Percentiles rank a stretch among this genome's conserved stretches.
Evolutionary conservation across 1,140 invertebrate species (phyloP).

Genomic region (Drosophila bocki): DNA sequence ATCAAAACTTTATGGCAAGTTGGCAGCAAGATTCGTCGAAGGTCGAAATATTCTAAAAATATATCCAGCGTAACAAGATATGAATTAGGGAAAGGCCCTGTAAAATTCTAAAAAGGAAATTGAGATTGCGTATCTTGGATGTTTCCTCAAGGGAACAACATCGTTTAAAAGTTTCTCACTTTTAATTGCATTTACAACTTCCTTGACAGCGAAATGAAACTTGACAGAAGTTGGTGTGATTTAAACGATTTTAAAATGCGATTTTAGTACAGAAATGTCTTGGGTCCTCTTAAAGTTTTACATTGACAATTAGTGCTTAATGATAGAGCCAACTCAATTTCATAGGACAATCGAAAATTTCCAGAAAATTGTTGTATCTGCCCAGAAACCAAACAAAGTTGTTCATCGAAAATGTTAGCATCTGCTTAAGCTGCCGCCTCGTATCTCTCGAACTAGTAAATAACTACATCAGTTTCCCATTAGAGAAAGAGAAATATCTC

Average conservation of each 20-base stretch:
- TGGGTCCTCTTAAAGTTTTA: not conserved
- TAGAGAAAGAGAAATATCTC: constrained; percentile 27
- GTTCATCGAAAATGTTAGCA: not conserved
- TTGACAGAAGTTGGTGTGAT: not conserved
- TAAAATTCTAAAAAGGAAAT: not conserved
- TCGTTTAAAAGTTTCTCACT: constrained; percentile 13
- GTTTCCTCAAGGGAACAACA: not conserved
- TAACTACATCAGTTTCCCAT: constrained; percentile 36
- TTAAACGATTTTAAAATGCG: constrained; percentile 4
- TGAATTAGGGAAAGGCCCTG: constrained; percentile 3
- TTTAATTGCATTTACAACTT: constrained; percentile 17
- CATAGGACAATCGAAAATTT: not conserved
- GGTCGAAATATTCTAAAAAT: constrained; percentile 32
- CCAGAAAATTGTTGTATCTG: not conserved
- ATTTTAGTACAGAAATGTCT: constrained; percentile 1
- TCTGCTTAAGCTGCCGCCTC: not conserved
- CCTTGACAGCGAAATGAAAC: constrained; percentile 3
- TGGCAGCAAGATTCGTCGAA: constrained; percentile 6
- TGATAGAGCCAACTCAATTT: not conserved
- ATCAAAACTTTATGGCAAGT: constrained; percentile 17
- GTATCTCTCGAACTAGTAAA: constrained; percentile 25
- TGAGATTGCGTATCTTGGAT: constrained; percentile 4
- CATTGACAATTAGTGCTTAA: not conserved
- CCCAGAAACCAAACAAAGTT: not conserved
- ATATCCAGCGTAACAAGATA: constrained; percentile 8